Percentiles rank a stretch among this genome's conserved stretches.
Conservation (phyloP, 2,888 invertebrate species). For the Chaitophorus viminalis region DNA sequence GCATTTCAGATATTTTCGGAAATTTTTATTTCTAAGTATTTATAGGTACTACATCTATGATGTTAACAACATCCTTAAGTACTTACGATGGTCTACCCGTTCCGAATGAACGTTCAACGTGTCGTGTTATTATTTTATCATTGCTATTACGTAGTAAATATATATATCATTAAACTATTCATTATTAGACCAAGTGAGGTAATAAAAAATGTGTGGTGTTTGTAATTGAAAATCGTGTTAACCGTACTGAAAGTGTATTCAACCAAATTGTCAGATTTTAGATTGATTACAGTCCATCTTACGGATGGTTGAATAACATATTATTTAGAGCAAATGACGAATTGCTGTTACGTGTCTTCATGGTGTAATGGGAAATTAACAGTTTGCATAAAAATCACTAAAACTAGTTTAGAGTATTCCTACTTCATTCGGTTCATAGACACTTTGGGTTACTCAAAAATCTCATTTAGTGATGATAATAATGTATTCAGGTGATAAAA, state of each 20-base stretch:
- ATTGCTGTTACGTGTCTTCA: conserved; percentile 31
- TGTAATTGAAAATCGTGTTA: neutral
- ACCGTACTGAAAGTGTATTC: neutral
- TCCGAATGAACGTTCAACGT: neutral
- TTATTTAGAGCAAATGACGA: conserved; percentile 45
- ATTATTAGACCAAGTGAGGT: neutral
- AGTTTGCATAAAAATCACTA: neutral
- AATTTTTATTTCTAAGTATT: too few relatives aligned
- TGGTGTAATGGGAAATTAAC: conserved; percentile 8
- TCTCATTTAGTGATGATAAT: neutral
- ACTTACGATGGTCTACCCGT: neutral
- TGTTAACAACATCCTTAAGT: neutral
- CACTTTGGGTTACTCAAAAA: neutral
- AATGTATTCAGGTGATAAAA: neutral
- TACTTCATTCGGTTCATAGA: neutral
- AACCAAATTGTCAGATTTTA: neutral
- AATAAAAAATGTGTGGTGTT: neutral
- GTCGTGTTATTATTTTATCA: neutral
- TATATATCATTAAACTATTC: neutral
- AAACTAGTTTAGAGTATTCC: conserved; percentile 10
- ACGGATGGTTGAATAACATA: conserved; percentile 32
- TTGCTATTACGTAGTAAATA: neutral
- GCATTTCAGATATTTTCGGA: too few relatives aligned
- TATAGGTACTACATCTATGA: too few relatives aligned
- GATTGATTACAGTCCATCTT: conserved; percentile 1